phyloP scores from a whole-genome alignment of 2,113 vertebrate species.

The Elgaria multicarinata region DNA sequence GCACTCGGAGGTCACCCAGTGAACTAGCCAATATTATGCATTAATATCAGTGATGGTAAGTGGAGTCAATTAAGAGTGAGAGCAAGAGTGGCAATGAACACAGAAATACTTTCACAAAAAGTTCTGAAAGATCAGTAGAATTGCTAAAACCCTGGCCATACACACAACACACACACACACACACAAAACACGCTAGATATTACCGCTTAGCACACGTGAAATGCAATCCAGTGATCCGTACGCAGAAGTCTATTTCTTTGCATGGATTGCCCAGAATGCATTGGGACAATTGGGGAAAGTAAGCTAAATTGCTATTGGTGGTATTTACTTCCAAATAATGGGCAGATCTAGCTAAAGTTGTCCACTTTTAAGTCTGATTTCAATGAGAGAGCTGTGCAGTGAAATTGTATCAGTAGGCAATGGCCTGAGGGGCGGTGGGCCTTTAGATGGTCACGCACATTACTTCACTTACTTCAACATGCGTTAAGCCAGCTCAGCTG shows the following conservation, averaged over 20 bases:
- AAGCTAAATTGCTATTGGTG: background rate
- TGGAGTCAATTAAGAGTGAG: background rate
- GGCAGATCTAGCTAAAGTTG: background rate
- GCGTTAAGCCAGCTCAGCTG: background rate
- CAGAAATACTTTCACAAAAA: background rate
- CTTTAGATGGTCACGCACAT: background rate
- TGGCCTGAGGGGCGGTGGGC: background rate
- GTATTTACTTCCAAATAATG: background rate
- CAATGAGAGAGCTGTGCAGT: background rate
- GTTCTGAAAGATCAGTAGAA: background rate
- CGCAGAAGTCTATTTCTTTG: background rate
- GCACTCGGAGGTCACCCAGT: too few relatives aligned
- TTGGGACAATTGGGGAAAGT: too few relatives aligned
- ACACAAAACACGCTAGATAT: background rate
- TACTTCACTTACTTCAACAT: too few relatives aligned
- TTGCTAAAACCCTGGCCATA: background rate
- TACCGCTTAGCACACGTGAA: background rate
- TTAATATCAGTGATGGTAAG: background rate
- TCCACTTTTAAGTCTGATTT: background rate
- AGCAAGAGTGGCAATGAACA: background rate
- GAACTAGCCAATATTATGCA: background rate
- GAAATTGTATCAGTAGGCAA: too few relatives aligned
- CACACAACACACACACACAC: too few relatives aligned
- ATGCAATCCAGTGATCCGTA: background rate
- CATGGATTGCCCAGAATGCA: background rate